Evolutionary conservation across 2,888 invertebrate genomes (phyloP).

Genomic region (Kuschelorhynchus macadamiae): DNA sequence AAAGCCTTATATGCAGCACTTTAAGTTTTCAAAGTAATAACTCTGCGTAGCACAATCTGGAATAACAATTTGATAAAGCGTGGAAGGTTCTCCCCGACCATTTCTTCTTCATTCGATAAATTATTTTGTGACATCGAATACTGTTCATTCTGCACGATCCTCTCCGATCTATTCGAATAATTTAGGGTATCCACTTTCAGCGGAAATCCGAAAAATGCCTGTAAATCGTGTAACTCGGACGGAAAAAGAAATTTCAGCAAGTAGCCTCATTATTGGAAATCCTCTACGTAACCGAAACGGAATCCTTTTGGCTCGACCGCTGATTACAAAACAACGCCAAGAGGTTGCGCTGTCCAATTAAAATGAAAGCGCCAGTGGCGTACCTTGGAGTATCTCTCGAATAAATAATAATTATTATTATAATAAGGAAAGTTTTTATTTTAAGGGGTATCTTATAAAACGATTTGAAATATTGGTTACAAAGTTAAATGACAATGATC

Average conservation of each 20-base stretch:
- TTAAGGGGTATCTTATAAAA: too few species aligned
- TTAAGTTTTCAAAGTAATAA: too few species aligned
- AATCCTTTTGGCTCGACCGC: slow-evolving; percentile 41
- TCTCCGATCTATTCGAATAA: slow-evolving; percentile 10
- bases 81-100: too few species aligned
- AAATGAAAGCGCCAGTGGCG: slow-evolving; percentile 34
- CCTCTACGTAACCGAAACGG: slow-evolving; percentile 33
- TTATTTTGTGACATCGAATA: neutral
- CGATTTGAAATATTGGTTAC: too few species aligned
- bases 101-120: too few species aligned
- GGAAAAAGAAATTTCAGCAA: slow-evolving; percentile 39
- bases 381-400: too few species aligned
- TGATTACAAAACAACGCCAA: slow-evolving; percentile 41
- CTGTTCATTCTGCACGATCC: slow-evolving; percentile 9
- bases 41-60: too few species aligned
- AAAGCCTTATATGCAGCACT: too few species aligned
- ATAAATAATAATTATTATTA: too few species aligned
- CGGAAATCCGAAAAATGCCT: slow-evolving; percentile 42
- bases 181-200: slow-evolving; percentile 33
- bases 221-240: slow-evolving; percentile 36
- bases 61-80: too few species aligned
- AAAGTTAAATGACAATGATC: too few species aligned
- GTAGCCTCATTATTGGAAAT: slow-evolving; percentile 44
- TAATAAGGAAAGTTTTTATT: too few species aligned
- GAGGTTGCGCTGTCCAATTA: slow-evolving; percentile 41